These are phyloP conservation scores for Halocaridina rubra DNA, from an alignment of 2,888 invertebrate genomes.

Conservation along the genomic window DNA sequence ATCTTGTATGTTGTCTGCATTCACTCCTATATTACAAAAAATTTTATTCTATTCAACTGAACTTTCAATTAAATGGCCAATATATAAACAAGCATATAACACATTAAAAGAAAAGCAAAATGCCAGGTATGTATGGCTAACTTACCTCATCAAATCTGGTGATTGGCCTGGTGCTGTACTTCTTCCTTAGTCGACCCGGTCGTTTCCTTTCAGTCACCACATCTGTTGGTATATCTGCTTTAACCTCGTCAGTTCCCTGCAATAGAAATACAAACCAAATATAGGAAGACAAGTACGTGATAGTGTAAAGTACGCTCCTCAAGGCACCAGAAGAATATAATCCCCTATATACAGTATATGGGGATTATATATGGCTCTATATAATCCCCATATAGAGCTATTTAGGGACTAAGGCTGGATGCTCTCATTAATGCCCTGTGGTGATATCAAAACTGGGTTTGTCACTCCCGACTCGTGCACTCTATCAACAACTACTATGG, in stretches of 20 bases:
- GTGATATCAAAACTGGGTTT: too few species aligned
- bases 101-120: neutral
- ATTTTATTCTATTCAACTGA: neutral
- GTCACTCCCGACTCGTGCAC: too few species aligned
- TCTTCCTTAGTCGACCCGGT: constrained; percentile 35
- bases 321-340: too few species aligned
- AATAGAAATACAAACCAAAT: neutral
- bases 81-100: neutral
- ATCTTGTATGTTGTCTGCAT: too few species aligned
- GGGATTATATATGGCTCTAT: too few species aligned
- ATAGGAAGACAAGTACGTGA: neutral
- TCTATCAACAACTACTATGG: too few species aligned
- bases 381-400: too few species aligned
- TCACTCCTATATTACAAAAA: neutral
- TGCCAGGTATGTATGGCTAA: neutral
- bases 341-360: too few species aligned
- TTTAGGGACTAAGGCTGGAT: too few species aligned
- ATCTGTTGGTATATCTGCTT: neutral
- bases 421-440: too few species aligned
- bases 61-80: neutral
- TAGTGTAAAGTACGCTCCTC: too few species aligned
- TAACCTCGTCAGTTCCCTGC: neutral
- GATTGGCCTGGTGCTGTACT: constrained; percentile 7
- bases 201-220: constrained; percentile 18
- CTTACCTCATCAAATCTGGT: constrained; percentile 37